Base-by-base conservation (phyloP, 2,888 invertebrate species). In the Sinhomidia bicolor region DNA sequence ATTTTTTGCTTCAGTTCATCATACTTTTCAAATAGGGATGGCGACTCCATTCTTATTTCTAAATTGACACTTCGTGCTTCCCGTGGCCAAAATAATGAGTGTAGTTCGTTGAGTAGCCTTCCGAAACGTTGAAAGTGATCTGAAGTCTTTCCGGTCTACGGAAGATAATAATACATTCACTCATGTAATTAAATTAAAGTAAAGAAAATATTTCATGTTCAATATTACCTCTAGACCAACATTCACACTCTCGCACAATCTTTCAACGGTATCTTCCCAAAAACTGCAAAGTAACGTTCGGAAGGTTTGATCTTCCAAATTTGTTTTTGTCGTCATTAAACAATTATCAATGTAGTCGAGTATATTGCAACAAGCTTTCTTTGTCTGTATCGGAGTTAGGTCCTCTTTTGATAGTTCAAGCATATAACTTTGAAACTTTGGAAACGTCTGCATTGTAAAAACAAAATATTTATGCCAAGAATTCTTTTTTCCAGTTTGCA, bases 21-120 rank as follows among this genome's bases (percentile, higher is more conserved):
- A 71, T 71, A 86, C 4, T 29, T 32, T 12, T 86, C 86, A 62
- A 86, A 89, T 12, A 36, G 5, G 4, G 14, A 12, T 0, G 68
- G 26, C 29, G 26, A 32, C 26, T 83, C 79, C 2, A 57, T 41
- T 41, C 54, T 78, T 10, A 12, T 17, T 20, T 47, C 26, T 2
- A 60, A n/a, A 23, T 81, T 62, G 4, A 29, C 23, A 20, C 51
- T 47, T 36, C 29, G 57, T 9, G 51, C 1, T 2, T 88, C 71
- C 6, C 41, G 9, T 12, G 89, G 86, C 89, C 89, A 89, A 57
- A 89, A 89, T 23, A 89, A 82, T 6, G 17, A 47, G 51, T 81
- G 26, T 1, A 89, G 47, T 6, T 82, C 68, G 1, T 17, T 3
- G 0, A 85, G 5, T 12, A 85, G 41, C 7, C 44, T 44, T 9